These are phyloP conservation scores for Mythimna ferrago DNA, from an alignment of 2,888 invertebrate species.

Conservation along the genomic window DNA sequence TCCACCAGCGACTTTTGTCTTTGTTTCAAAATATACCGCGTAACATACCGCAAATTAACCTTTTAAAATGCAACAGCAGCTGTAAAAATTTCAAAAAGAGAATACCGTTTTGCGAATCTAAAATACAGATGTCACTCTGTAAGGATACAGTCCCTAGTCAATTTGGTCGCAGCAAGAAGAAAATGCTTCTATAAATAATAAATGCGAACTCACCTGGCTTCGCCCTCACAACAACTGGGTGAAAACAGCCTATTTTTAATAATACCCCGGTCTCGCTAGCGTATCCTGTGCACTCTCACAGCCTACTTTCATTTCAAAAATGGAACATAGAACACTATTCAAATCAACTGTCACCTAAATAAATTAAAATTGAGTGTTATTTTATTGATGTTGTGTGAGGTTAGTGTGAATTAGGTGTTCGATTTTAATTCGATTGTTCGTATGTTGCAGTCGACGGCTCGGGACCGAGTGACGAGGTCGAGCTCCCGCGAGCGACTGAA, in stretches of 20 bases:
- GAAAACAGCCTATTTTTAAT: conserved; percentile 71
- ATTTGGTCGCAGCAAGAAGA: conserved; percentile 57
- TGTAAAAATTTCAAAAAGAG: background rate
- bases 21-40: background rate
- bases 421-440: conserved; percentile 69
- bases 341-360: conserved; percentile 44
- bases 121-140: conserved; percentile 35
- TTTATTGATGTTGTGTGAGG: conserved; percentile 57
- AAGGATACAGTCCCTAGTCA: conserved; percentile 41
- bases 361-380: conserved; percentile 44
- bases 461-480: conserved; percentile 65
- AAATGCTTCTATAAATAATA: conserved; percentile 70
- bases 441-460: conserved; percentile 48
- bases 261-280: conserved; percentile 71
- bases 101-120: conserved; percentile 23
- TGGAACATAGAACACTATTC: conserved; percentile 55
- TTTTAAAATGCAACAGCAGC: background rate
- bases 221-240: conserved; percentile 68
- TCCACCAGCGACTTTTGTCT: background rate
- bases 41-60: background rate
- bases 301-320: conserved; percentile 71
- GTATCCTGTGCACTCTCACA: conserved; percentile 73
- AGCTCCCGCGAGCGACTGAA: conserved; percentile 84
- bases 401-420: conserved; percentile 58
- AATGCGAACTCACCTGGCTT: conserved; percentile 72